Percentiles rank a stretch among this genome's conserved stretches.
phyloP scores from a whole-genome alignment of 2,113 vertebrate genomes.

The Brachyhypopomus gauderio region DNA sequence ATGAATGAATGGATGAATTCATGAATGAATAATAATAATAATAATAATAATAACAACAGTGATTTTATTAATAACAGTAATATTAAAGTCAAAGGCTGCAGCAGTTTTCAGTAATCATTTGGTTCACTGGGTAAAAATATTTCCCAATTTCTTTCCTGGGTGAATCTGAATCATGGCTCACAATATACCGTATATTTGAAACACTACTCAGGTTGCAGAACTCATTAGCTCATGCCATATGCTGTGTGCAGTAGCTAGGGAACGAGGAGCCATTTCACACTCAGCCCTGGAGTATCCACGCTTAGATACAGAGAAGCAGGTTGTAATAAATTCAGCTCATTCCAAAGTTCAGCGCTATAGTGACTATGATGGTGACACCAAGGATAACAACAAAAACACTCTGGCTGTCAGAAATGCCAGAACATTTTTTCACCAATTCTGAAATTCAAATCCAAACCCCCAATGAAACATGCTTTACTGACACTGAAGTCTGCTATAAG shows the following conservation, averaged over 20 bases:
- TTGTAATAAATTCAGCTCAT: background rate
- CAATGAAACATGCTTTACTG: too few species aligned
- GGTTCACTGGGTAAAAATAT: background rate
- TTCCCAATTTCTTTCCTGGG: background rate
- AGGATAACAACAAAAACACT: background rate
- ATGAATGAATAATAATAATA: too few species aligned
- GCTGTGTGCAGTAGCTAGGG: background rate
- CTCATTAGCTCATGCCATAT: background rate
- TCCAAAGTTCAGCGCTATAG: too few species aligned
- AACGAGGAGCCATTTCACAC: slow-evolving; percentile 9
- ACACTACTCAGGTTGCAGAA: background rate
- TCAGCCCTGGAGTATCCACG: slow-evolving; percentile 11
- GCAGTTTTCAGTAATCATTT: background rate
- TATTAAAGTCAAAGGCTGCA: background rate
- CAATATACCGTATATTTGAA: background rate
- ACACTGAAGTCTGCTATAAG: too few species aligned
- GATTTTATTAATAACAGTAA: too few species aligned
- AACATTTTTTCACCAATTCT: too few species aligned
- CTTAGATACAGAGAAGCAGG: background rate
- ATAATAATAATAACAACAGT: too few species aligned
- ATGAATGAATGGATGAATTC: too few species aligned
- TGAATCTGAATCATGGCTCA: background rate
- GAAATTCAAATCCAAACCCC: too few species aligned
- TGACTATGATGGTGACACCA: background rate
- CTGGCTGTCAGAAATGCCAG: too few species aligned